Conservation (phyloP, 1,140 invertebrate species). For the Heliconius hermathena region DNA sequence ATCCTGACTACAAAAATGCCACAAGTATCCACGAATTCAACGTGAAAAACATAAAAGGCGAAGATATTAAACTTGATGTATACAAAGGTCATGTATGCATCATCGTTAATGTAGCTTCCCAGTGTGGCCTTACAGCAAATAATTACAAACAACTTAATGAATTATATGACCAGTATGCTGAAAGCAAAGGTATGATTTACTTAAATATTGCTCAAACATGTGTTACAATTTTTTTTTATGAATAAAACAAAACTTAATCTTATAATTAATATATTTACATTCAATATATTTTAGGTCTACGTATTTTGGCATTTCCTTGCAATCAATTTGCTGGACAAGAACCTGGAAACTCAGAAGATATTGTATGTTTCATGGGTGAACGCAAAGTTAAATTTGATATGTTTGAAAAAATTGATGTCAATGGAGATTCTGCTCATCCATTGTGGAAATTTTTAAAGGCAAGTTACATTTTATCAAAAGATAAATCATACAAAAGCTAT, state of each 20-base stretch:
- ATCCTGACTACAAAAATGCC: constrained; percentile 82
- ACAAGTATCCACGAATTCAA: constrained; percentile 89
- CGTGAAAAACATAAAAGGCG: constrained; percentile 89
- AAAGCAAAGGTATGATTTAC: constrained; percentile 72
- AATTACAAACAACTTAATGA: constrained; percentile 91
- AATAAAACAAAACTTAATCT: not conserved
- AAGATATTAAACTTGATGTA: constrained; percentile 87
- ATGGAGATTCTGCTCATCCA: constrained; percentile 92
- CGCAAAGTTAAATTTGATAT: constrained; percentile 90
- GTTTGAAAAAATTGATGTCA: constrained; percentile 93
- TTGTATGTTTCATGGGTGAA: constrained; percentile 88
- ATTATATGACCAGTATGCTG: constrained; percentile 88
- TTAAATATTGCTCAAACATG: not conserved
- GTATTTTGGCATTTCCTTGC: constrained; percentile 95
- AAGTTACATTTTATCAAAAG: constrained; percentile 21
- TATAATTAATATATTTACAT: not conserved
- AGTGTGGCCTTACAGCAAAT: constrained; percentile 91
- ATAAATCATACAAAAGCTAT: not conserved
- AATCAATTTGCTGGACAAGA: constrained; percentile 95
- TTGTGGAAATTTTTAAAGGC: constrained; percentile 94
- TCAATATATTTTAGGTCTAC: constrained; percentile 79
- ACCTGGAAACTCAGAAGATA: constrained; percentile 88
- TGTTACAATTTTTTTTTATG: not conserved
- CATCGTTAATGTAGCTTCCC: constrained; percentile 95
- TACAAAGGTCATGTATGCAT: constrained; percentile 90